Evolutionary conservation across 2,797 vertebrate species (phyloP), one percentile per base, ranked within the genome.

Genomic region (Meda fulgida): DNA sequence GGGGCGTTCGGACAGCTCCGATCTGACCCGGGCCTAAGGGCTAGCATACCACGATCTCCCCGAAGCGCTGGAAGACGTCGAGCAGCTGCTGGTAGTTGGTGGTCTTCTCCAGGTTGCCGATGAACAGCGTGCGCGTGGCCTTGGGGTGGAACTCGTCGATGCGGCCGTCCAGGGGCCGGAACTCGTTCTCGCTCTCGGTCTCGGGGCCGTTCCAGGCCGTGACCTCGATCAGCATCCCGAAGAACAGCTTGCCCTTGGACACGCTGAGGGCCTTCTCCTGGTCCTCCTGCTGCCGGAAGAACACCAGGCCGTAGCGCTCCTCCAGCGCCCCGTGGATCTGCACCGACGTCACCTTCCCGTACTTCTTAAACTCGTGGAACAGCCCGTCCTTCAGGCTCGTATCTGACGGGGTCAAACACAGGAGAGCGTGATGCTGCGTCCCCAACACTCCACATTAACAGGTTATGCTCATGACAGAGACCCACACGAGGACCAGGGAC

Each of bases 351-450:
- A 99, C 98, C 93, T 99, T 99, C 10, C 98, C 98, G 2, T 99
- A 98, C 90, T 99, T 99, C 94, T 99, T 99, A 93, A 99, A 99
- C 92, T 99, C 98, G 0, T 99, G 98, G 92, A 99, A 99, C 91
- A 99, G 97, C 88, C 98, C 98, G 88, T 99, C 98, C 93, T 99
- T 99, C 94, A 99, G 96, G 94, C 98, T 99, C 88, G 98, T 99
- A 90, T 99, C 98, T 99, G 88, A 5, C 51, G 21, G 58, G 34
- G 29, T n/a, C 84, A 78, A 77, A 40, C 29, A 63, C 80, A 34
- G 26, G 4, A 14, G 0, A 14, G 43, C 4, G 43, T 46, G 13
- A 46, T 14, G 43, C 13, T 3, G 34, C 4, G 34, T 34, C 31
- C 31, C 3, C 31, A 31, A n/a, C n/a, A n/a, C n/a, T n/a, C n/a